Conservation (phyloP, 2,888 invertebrate genomes). For the Ectropis crepuscularia region DNA sequence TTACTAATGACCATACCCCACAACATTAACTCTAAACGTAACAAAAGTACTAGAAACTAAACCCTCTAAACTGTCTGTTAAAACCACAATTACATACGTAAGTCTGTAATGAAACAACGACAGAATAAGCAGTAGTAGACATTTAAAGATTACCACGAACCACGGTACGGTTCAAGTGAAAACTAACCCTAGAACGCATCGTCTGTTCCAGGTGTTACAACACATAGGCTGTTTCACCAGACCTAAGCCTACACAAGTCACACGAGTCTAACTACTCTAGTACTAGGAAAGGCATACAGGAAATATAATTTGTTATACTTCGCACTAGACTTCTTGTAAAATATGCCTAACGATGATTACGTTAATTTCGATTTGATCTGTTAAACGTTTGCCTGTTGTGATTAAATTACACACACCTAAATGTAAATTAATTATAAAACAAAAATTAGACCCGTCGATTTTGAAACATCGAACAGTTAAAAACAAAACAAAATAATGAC, state of each 20-base stretch:
- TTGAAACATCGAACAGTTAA: no score
- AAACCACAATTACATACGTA: conserved; percentile 3
- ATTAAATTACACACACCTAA: no score
- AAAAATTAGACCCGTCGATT: no score
- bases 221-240: conserved; percentile 60
- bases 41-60: not conserved
- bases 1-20: not conserved
- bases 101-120: conserved; percentile 11
- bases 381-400: no score
- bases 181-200: conserved; percentile 21
- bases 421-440: no score
- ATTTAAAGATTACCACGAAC: not conserved
- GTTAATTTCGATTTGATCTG: no score
- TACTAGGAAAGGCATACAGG: conserved; percentile 64
- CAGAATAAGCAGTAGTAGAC: conserved; percentile 1
- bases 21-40: not conserved
- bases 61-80: conserved; percentile 1
- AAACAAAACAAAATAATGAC: not conserved
- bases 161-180: conserved; percentile 4
- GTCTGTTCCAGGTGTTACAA: conserved; percentile 49
- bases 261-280: conserved; percentile 47
- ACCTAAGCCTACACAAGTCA: conserved; percentile 5
- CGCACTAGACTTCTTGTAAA: conserved; percentile 15
- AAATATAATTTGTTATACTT: conserved; percentile 48
- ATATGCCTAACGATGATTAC: not conserved